Evolutionary conservation across 2,797 vertebrate species (phyloP).

Genomic region (Ctenopoma multispine): DNA sequence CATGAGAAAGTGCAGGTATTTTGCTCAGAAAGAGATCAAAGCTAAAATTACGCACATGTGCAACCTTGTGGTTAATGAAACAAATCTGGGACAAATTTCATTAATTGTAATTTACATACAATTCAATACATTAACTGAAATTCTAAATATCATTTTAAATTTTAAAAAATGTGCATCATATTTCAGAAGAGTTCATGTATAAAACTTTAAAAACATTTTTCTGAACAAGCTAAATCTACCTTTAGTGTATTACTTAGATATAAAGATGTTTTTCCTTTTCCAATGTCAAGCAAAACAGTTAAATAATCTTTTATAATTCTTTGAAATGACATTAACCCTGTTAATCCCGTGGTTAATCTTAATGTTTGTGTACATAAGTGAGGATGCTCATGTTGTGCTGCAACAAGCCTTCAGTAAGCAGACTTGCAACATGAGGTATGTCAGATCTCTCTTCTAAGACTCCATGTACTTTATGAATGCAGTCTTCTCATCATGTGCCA

Average conservation of each 20-base stretch:
- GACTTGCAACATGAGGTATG: constrained; percentile 46
- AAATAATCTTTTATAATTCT: background rate
- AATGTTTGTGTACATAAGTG: constrained; percentile 59
- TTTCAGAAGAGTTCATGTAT: too few species aligned
- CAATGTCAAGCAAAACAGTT: too few species aligned
- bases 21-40: background rate
- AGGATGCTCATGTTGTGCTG: constrained; percentile 34
- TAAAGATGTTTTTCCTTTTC: too few species aligned
- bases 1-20: background rate
- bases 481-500: constrained; percentile 69
- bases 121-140: background rate
- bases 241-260: too few species aligned
- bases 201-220: too few species aligned
- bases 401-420: constrained; percentile 37
- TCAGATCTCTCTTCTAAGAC: constrained; percentile 48
- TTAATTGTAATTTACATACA: background rate
- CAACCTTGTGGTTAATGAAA: background rate
- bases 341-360: constrained; percentile 20
- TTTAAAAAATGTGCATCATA: too few species aligned
- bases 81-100: background rate
- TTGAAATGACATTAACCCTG: constrained; percentile 14
- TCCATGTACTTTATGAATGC: constrained; percentile 67
- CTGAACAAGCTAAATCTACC: too few species aligned
- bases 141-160: background rate
- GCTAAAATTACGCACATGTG: background rate